A percentile compares a stretch with the other conserved stretches of the same genome.
phyloP scores from a whole-genome alignment of 2,888 invertebrate genomes.

The Trichacis sp. region DNA sequence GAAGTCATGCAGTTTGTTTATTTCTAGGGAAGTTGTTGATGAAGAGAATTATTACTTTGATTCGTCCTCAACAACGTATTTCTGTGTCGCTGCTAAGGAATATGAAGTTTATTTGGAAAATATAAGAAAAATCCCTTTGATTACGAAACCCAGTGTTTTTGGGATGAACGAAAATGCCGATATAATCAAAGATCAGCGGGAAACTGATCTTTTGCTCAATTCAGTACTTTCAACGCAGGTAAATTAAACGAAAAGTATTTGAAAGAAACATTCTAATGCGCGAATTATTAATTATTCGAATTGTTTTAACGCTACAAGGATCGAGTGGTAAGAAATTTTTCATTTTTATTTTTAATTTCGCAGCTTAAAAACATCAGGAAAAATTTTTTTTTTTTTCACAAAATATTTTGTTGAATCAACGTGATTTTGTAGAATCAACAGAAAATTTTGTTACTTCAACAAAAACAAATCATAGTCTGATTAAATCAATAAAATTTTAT shows the following conservation, averaged over 20 bases:
- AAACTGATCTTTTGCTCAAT: conserved; percentile 81
- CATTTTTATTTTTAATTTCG: too few relatives aligned
- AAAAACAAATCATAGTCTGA: too few relatives aligned
- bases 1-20: neutral
- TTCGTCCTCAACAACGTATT: conserved; percentile 72
- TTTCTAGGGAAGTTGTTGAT: conserved; percentile 45
- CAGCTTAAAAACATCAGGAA: too few relatives aligned
- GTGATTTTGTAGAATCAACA: too few relatives aligned
- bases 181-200: conserved; percentile 91
- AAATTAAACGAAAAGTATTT: conserved; percentile 16
- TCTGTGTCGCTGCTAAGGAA: conserved; percentile 79
- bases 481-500: too few relatives aligned
- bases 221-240: conserved; percentile 86
- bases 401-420: too few relatives aligned
- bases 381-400: too few relatives aligned
- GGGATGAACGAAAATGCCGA: conserved; percentile 94
- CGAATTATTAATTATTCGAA: too few relatives aligned
- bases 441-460: too few relatives aligned
- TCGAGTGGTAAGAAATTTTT: conserved; percentile 51
- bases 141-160: conserved; percentile 86
- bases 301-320: conserved; percentile 52
- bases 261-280: too few relatives aligned
- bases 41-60: conserved; percentile 57
- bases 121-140: conserved; percentile 79
- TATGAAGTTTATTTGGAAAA: conserved; percentile 79